Base-by-base conservation (phyloP, 2,888 invertebrate species). In the Calliopum simillimum region DNA sequence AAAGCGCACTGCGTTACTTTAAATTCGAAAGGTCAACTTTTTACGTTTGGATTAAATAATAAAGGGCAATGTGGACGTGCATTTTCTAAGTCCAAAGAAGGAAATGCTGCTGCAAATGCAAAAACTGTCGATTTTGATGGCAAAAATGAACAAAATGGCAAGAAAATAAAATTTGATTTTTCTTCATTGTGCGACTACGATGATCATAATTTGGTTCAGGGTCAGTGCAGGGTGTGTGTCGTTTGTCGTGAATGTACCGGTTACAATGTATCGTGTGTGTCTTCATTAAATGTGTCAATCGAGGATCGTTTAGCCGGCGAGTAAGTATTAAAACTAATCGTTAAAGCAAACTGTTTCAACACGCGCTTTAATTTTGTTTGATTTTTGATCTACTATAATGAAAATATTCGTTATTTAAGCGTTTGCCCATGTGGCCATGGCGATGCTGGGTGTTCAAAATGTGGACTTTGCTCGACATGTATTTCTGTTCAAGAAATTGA, bases 1-100 rank as follows among this genome's bases (percentile, higher is more conserved):
- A 99, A 99, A 87, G 98, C 98, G 0, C 99, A 99, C 81, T 94
- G 94, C n/a, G 94, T 96, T 0, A 94, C 92, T 0, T 88, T 99
- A 13, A 96, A 94, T 14, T 92, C 90, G 76, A 94, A 94, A 81
- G 99, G 99, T 0, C 92, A 94, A 77, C 91, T 98, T 3, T 98
- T 93, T 84, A 97, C 98, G 0, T 98, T 98, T 86, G 99, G 99
- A 5, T 94, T 98, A 73, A 99, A 99, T 86, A 98, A 99, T 84
- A 97, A 98, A 84, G 97, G 97, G 1, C 99, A 99, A 83, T 99
- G 99, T 86, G 99, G 99, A 4, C 88, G 97, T 74, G 95, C 95
- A 78, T 94, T 93, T 80, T 79, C 79, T 49, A 84, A 84, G 74
- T 68, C 78, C 0, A 88, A 89, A 74, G 91, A 91, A 83, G n/a